Percentiles rank a stretch among this genome's conserved stretches.
These are phyloP conservation scores for Episyrphus balteatus DNA, from an alignment of 1,140 invertebrate species.

Conservation along the genomic window DNA sequence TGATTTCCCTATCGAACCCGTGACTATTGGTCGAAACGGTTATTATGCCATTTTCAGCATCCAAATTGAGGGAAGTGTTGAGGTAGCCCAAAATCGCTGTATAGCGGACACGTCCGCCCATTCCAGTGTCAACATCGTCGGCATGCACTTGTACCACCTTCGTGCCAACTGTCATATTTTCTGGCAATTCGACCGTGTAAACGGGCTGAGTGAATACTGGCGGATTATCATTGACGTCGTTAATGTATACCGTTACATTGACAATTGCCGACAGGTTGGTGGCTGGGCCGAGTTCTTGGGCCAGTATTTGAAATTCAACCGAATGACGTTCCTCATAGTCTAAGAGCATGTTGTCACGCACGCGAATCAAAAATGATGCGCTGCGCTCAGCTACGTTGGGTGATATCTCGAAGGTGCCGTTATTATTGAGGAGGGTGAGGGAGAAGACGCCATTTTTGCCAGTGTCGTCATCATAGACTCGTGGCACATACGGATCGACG, in stretches of 20 bases:
- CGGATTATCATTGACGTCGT: constrained; percentile 83
- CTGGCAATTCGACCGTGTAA: constrained; percentile 63
- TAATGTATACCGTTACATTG: constrained; percentile 66
- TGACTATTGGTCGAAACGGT: constrained; percentile 61
- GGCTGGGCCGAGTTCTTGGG: constrained; percentile 62
- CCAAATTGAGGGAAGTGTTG: constrained; percentile 62
- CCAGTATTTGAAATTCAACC: constrained; percentile 63
- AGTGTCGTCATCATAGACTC: constrained; percentile 63
- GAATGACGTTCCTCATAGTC: constrained; percentile 71
- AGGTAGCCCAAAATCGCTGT: constrained; percentile 62
- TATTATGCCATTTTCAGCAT: constrained; percentile 67
- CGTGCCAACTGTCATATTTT: constrained; percentile 67
- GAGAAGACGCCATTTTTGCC: constrained; percentile 77
- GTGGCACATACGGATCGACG: constrained; percentile 54
- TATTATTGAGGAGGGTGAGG: constrained; percentile 64
- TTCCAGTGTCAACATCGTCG: constrained; percentile 61
- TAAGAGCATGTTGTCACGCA: constrained; percentile 66
- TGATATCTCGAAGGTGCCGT: constrained; percentile 78
- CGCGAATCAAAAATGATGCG: constrained; percentile 67
- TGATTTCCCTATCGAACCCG: constrained; percentile 72
- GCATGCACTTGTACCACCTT: constrained; percentile 63
- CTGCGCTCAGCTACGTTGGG: constrained; percentile 75
- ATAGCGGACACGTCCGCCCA: constrained; percentile 61
- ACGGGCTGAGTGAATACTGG: constrained; percentile 63
- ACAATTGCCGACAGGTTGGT: constrained; percentile 60